phyloP scores from a whole-genome alignment of 2,888 invertebrate species.

The Sinohyriopsis cumingii region DNA sequence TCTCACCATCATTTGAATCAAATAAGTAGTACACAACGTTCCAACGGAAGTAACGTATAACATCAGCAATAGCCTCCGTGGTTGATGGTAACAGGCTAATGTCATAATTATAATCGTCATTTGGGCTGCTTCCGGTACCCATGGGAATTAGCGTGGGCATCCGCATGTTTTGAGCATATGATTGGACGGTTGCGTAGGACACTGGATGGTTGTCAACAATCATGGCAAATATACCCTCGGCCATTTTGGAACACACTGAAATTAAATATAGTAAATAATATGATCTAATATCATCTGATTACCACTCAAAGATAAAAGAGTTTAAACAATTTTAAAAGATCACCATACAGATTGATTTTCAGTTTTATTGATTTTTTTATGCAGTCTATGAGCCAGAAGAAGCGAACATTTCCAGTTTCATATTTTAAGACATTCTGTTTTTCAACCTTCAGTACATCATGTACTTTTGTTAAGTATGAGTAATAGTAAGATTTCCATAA shows the following conservation, averaged over 20 bases:
- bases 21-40: conserved; percentile 89
- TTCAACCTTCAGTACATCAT: too few relatives aligned
- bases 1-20: conserved; percentile 89
- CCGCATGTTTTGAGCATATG: conserved; percentile 60
- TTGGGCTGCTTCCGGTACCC: conserved; percentile 46
- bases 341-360: too few relatives aligned
- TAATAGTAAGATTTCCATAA: too few relatives aligned
- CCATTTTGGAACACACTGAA: conserved; percentile 61
- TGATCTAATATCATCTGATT: background rate
- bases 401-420: too few relatives aligned
- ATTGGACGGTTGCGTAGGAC: conserved; percentile 60
- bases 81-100: conserved; percentile 90
- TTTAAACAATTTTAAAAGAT: too few relatives aligned
- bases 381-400: too few relatives aligned
- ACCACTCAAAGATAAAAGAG: too few relatives aligned
- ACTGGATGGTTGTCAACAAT: conserved; percentile 55
- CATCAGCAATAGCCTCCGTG: conserved; percentile 94
- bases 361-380: too few relatives aligned
- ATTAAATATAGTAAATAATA: conserved; percentile 11
- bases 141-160: conserved; percentile 63
- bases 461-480: too few relatives aligned
- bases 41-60: conserved; percentile 94
- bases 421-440: too few relatives aligned
- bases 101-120: conserved; percentile 54
- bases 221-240: conserved; percentile 57